Base-by-base conservation (phyloP, 2,888 invertebrate species). In the Neoitamus cyanurus region DNA sequence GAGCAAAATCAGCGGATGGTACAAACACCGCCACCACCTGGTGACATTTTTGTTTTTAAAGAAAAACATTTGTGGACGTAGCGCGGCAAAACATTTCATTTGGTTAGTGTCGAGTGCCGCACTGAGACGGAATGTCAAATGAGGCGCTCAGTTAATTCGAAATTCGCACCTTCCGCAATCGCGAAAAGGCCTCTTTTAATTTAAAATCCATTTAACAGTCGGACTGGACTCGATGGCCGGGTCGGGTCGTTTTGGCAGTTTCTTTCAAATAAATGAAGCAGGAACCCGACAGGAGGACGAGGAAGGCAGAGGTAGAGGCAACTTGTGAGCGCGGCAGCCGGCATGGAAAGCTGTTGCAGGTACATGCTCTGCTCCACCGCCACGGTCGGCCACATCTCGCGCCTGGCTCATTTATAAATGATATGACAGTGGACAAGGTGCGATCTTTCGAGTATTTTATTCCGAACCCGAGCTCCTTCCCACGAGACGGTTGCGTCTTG, bases 401-500 rank as follows among this genome's bases (percentile, higher is more conserved):
- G 37, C n/a, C 69, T 68, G 36, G 6, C 82, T 82, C 82, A 82
- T 82, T 82, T 82, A 82, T 69, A 82, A 82, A 82, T 69, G 82
- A 82, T 82, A 82, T 82, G 82, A 82, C 82, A 82, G 82, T 69
- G 25, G 68, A 82, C 82, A 82, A 82, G 82, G 82, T 82, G 82
- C 82, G 69, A 82, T 82, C 82, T 82, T 82, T 82, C 69, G 69
- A 20, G 36, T 36, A 36, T 37, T 82, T 82, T 80, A 58, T 82
- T 28, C 75, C 13, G 2, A 20, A 3, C 69, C 13, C 9, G 34
- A 48, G 31, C 31, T 36, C 36, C 82, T 82, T 82, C 82, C 82
- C 69, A 20, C 31, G 31, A 11, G 30, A 46, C 77, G n/a, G 30
- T 37, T 11, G 25, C 30, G 78, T 1, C 20, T 58, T 68, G 75